A percentile compares a stretch with the other conserved stretches of the same genome.
phyloP scores from a whole-genome alignment of 1,140 invertebrate species.

The Caenorhabditis tropicalis region DNA sequence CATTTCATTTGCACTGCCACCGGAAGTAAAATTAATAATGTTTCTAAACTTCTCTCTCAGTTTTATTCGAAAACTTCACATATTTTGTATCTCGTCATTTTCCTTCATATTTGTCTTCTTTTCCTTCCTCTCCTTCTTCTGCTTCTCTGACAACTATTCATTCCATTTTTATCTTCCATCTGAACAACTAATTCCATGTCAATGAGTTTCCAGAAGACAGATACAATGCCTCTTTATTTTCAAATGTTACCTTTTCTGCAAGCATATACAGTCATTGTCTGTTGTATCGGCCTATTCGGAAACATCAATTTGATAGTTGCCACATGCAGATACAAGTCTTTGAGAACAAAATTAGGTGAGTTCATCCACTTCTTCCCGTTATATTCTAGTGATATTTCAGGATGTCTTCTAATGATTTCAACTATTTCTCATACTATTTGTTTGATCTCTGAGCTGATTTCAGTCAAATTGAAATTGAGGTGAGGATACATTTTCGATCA shows the following conservation, averaged over 20 bases:
- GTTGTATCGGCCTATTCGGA: constrained; percentile 11
- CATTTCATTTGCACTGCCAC: not conserved
- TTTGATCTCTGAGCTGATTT: constrained; percentile 15
- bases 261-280: constrained; percentile 15
- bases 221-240: constrained; percentile 21
- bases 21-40: not conserved
- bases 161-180: not conserved
- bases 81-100: not conserved
- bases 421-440: constrained; percentile 21
- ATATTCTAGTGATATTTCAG: not conserved
- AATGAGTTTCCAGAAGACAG: not conserved
- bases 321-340: not conserved
- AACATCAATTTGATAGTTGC: constrained; percentile 12
- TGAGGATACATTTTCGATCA: not conserved
- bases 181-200: no score
- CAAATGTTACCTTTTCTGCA: not conserved
- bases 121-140: not conserved
- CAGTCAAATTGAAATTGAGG: constrained; percentile 23
- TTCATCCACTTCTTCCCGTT: no score
- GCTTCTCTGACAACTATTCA: no score
- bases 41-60: not conserved
- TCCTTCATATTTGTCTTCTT: not conserved
- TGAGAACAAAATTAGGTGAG: constrained; percentile 18
- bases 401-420: not conserved
- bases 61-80: not conserved